A percentile compares a stretch with the other conserved stretches of the same genome.
Conservation (phyloP, 2,797 vertebrate genomes). For the Bradypus variegatus region DNA sequence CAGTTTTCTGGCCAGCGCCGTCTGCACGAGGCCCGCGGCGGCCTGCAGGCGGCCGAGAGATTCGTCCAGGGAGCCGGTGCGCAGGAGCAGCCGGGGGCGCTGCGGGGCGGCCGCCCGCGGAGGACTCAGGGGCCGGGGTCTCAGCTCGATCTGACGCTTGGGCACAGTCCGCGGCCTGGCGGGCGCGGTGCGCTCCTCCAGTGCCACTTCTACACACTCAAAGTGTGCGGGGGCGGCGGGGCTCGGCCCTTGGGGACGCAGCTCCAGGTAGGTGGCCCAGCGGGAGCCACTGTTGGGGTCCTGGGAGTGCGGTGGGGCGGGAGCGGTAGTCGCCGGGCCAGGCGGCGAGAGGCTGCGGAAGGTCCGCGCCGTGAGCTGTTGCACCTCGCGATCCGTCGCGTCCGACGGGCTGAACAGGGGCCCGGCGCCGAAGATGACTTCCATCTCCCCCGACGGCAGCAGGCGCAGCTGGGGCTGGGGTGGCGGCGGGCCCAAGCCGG, state of each 20-base stretch:
- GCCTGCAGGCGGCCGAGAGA: constrained; percentile 79
- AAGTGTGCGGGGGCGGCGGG: constrained; percentile 66
- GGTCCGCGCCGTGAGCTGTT: constrained; percentile 80
- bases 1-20: constrained; percentile 89
- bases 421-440: constrained; percentile 62
- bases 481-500: constrained; percentile 41
- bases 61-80: constrained; percentile 83
- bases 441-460: constrained; percentile 71
- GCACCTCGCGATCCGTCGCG: constrained; percentile 85
- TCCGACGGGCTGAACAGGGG: constrained; percentile 80
- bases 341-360: constrained; percentile 79
- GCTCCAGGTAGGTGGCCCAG: constrained; percentile 63
- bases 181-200: constrained; percentile 79
- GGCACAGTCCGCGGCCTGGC: constrained; percentile 86
- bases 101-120: not conserved
- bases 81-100: constrained; percentile 76
- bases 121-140: constrained; percentile 79
- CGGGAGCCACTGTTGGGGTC: constrained; percentile 47
- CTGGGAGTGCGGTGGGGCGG: constrained; percentile 78
- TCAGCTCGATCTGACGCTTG: constrained; percentile 93
- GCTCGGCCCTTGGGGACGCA: constrained; percentile 39
- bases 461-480: constrained; percentile 63
- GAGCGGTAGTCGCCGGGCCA: constrained; percentile 74
- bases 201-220: constrained; percentile 87
- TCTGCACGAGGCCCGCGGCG: constrained; percentile 88